Percentiles rank a stretch among this genome's conserved stretches.
Conservation (phyloP, 2,888 invertebrate species). For the Agonopterix heracliana region DNA sequence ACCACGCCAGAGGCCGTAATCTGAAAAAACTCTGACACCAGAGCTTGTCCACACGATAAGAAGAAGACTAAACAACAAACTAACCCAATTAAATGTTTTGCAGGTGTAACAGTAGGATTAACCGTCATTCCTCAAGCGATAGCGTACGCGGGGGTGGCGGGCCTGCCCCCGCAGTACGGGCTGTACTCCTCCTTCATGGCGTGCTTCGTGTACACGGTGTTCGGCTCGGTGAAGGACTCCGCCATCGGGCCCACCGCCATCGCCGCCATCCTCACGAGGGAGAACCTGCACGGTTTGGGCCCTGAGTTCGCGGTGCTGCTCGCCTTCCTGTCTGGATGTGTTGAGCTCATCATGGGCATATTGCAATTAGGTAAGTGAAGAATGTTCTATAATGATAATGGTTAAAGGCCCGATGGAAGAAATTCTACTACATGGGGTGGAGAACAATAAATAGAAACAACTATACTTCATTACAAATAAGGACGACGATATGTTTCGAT, state of each 20-base stretch:
- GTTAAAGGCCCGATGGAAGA: no score
- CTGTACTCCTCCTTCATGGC: constrained; percentile 96
- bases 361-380: constrained; percentile 79
- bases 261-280: constrained; percentile 85
- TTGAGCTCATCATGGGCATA: constrained; percentile 83
- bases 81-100: neutral
- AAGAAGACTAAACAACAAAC: no score
- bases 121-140: constrained; percentile 91
- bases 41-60: no score
- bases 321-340: constrained; percentile 82
- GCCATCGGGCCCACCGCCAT: constrained; percentile 85
- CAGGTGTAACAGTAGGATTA: constrained; percentile 81
- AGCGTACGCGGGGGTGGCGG: constrained; percentile 88
- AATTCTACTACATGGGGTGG: no score
- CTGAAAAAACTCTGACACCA: no score
- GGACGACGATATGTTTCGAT: no score
- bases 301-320: constrained; percentile 84
- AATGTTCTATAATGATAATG: no score
- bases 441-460: neutral
- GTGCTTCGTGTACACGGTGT: constrained; percentile 91
- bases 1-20: no score
- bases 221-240: constrained; percentile 82
- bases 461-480: no score
- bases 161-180: constrained; percentile 86
- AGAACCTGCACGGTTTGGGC: constrained; percentile 82